A percentile compares a stretch with the other conserved stretches of the same genome.
Evolutionary conservation across 2,888 invertebrate genomes (phyloP).

Genomic region (Blastobasis lacticolella): DNA sequence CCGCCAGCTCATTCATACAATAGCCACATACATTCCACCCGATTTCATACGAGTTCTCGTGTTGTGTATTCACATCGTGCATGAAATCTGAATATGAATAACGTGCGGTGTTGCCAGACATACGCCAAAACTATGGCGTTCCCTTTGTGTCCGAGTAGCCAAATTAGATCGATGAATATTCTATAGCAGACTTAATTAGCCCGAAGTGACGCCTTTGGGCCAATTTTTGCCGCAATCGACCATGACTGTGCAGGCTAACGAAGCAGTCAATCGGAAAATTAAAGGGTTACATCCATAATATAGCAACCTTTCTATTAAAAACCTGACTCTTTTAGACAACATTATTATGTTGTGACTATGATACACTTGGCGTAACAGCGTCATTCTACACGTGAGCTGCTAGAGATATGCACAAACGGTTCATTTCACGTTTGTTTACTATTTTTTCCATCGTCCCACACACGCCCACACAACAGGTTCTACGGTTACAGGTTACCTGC

Average conservation of each 20-base stretch:
- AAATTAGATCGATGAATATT: constrained; percentile 32
- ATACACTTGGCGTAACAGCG: neutral
- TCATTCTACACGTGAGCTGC: constrained; percentile 20
- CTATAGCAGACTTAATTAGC: constrained; percentile 17
- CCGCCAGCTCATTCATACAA: constrained; percentile 14
- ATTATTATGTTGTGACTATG: no score
- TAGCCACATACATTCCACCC: constrained; percentile 19
- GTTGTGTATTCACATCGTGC: constrained; percentile 50
- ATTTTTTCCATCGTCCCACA: constrained; percentile 37
- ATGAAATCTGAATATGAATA: constrained; percentile 50
- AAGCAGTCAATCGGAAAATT: constrained; percentile 51
- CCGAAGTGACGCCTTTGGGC: constrained; percentile 13
- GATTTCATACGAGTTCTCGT: constrained; percentile 23
- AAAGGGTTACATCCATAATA: constrained; percentile 33
- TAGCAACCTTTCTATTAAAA: constrained; percentile 26
- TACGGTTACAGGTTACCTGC: constrained; percentile 44
- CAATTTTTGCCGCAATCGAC: constrained; percentile 31
- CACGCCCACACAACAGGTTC: constrained; percentile 40
- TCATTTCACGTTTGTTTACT: constrained; percentile 40
- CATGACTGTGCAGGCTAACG: constrained; percentile 30
- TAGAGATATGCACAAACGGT: constrained; percentile 21
- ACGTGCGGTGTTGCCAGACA: constrained; percentile 40
- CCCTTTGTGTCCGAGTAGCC: constrained; percentile 29
- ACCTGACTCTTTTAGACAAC: neutral
- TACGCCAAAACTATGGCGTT: constrained; percentile 49